Base-by-base conservation (phyloP, 2,113 vertebrate genomes). In the Neolamprologus devosi region DNA sequence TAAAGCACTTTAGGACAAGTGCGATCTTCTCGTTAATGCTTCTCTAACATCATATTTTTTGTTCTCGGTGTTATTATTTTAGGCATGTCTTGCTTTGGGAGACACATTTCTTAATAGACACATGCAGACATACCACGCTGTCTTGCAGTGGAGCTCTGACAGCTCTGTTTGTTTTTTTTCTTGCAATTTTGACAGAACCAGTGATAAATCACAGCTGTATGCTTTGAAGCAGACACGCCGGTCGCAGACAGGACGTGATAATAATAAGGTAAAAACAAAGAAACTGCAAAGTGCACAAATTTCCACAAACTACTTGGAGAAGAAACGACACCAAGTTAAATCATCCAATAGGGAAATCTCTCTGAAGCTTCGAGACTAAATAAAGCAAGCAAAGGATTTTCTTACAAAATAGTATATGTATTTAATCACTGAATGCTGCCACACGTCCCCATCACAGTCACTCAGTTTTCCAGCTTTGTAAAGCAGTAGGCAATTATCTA, bases 361-460 rank as follows among this genome's bases (percentile, higher is more conserved):
- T 17, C 37, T 37, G 12, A 53, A 73, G 26, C 28, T 42, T 8
- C 14, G 17, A 81, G 30, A 40, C 28, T 53, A 37, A 83, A 17
- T 19, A 33, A 37, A 84, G 28, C 55, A 70, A 65, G 80, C 6
- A 73, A 4, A 57, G 21, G 2, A 49, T 8, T 78, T 49, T 30
- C 23, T 78, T 49, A n/a, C 26, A 30, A n/a, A 78, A 78, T 8
- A 49, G 26, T 78, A 0, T 21, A 28, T 81, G 14, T 54, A 28
- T 75, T 19, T 45, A 75, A 42, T 75, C 0, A 0, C 70, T 47
- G 70, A 23, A 68, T 37, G 12, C 33, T 19, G 49, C 26, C 16
- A 11, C 11, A 3, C 3, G 1, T 55, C 5, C 0, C 23, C 42
- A 28, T 30, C 70, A n/a, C 42, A 12, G 42, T 49, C 16, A 30